Conservation (phyloP, 2,113 vertebrate species). For the Falcunculus frontatus region DNA sequence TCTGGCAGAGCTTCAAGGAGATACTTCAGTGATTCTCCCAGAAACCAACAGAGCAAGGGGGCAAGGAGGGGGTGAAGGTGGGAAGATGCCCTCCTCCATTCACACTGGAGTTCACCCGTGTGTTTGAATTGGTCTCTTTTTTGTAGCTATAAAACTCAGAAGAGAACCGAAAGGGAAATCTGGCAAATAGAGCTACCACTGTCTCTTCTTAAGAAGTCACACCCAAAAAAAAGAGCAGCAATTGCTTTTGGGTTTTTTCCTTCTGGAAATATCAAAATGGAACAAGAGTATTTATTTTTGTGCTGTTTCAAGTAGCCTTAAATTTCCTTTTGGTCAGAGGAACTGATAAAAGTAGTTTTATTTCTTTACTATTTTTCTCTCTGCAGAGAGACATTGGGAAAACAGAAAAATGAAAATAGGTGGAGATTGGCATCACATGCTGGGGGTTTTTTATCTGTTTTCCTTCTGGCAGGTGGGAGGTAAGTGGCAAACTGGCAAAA, state of each 20-base stretch:
- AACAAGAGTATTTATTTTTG: neutral
- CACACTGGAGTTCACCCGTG: neutral
- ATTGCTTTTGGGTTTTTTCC: neutral
- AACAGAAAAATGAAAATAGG: constrained; percentile 36
- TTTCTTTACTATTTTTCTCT: neutral
- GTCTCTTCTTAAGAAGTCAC: neutral
- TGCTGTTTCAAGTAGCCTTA: neutral
- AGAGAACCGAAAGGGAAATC: neutral
- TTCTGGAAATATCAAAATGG: neutral
- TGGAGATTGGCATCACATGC: constrained; percentile 4
- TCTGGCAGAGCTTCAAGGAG: neutral
- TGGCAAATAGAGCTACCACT: neutral
- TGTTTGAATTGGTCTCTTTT: neutral
- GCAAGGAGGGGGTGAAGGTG: neutral
- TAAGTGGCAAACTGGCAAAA: constrained; percentile 53
- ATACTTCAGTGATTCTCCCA: neutral
- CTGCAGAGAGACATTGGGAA: neutral
- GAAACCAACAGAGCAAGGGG: rapidly evolving
- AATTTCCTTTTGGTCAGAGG: neutral
- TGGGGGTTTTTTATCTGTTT: neutral
- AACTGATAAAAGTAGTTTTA: neutral
- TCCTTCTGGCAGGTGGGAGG: constrained; percentile 62
- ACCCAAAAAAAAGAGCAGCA: neutral
- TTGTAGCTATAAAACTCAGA: neutral
- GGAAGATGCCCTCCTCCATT: neutral